Evolutionary conservation across 2,888 invertebrate genomes (phyloP).

Genomic region (Ctena decussata): DNA sequence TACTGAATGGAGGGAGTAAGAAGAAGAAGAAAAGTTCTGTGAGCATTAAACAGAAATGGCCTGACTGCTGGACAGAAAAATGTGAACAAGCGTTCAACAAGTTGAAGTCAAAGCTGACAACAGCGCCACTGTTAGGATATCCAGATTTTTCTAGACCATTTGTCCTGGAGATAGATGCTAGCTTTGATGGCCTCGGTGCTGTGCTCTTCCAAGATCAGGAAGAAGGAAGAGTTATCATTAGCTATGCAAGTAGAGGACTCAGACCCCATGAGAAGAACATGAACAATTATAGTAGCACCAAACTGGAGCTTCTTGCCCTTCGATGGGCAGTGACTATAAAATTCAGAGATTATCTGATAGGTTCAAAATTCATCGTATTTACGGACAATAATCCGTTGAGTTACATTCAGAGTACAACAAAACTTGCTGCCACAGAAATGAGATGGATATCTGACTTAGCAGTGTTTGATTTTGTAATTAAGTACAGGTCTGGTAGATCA

Average conservation of each 20-base stretch:
- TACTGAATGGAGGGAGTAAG: not conserved
- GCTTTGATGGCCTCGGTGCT: slow-evolving; percentile 48
- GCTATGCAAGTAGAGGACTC: slow-evolving; percentile 52
- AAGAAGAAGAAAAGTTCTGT: not conserved
- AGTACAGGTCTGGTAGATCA: slow-evolving; percentile 23
- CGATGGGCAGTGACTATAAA: slow-evolving; percentile 62
- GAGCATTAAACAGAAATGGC: not conserved
- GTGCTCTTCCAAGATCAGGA: slow-evolving; percentile 61
- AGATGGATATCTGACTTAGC: slow-evolving; percentile 53
- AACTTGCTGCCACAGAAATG: slow-evolving; percentile 42
- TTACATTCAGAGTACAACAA: slow-evolving; percentile 50
- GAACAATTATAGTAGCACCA: slow-evolving; percentile 43
- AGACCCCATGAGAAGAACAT: slow-evolving; percentile 58
- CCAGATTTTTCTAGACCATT: slow-evolving; percentile 61
- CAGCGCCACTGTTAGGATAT: slow-evolving; percentile 55
- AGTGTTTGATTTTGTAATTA: slow-evolving; percentile 40
- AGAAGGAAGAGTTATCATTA: slow-evolving; percentile 29
- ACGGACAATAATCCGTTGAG: slow-evolving; percentile 63
- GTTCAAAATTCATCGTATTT: slow-evolving; percentile 44
- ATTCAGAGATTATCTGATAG: slow-evolving; percentile 54
- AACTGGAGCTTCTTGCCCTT: slow-evolving; percentile 53
- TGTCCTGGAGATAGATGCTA: slow-evolving; percentile 62
- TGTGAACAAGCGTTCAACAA: slow-evolving; percentile 43
- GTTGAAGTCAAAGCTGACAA: slow-evolving; percentile 45
- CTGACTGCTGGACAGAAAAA: slow-evolving; percentile 28